Base-by-base conservation (phyloP, 2,113 vertebrate genomes). In the Xenopus laevis region DNA sequence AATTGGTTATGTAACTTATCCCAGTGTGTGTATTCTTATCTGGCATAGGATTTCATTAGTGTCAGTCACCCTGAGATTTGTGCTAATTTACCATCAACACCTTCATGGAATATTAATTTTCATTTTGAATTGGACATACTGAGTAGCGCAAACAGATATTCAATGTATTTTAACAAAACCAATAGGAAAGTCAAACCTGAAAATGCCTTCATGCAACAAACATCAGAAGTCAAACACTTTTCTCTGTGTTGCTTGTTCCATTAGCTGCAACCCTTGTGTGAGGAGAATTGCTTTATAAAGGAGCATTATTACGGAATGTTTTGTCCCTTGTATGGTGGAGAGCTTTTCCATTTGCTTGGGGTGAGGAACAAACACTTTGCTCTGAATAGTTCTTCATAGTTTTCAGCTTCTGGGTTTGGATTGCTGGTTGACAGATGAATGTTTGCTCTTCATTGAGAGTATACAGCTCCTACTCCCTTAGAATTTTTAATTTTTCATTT, bases 381-480 rank as follows among this genome's bases (percentile, higher is more conserved):
- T 61, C 46, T 20, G 8, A 55, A 53, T 74, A 23, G 13, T 72
- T 59, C 8, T 80, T 71, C 72, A 64, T 33, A 58, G 30, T 68
- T 58, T 1, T 72, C 60, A 1, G 17, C 2, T 53, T n/a, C 64
- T 0, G 21, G 7, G 60, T 4, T 66, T 44, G 0, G 0, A 8
- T 7, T 18, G 71, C 65, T 63, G 16, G 80, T 30, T 85, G 79
- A 80, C 81, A 82, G 65, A 7, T 65, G 73, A 84, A 77, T 83
- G 78, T 80, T 83, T 78, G 79, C 53, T 21, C 70, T 77, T 13
- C 71, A 33, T 73, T 0, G 17, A 0, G 9, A 13, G 17, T 71
- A 57, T 67, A 21, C 77, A 58, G 57, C 78, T 44, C 6, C n/a
- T 33, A 16, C 46, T 0, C 60, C 21, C 57, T 62, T 23, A 62